Percentiles rank a stretch among this genome's conserved stretches.
phyloP scores from a whole-genome alignment of 2,888 invertebrate genomes.

The Leptinotarsa peninsularis region DNA sequence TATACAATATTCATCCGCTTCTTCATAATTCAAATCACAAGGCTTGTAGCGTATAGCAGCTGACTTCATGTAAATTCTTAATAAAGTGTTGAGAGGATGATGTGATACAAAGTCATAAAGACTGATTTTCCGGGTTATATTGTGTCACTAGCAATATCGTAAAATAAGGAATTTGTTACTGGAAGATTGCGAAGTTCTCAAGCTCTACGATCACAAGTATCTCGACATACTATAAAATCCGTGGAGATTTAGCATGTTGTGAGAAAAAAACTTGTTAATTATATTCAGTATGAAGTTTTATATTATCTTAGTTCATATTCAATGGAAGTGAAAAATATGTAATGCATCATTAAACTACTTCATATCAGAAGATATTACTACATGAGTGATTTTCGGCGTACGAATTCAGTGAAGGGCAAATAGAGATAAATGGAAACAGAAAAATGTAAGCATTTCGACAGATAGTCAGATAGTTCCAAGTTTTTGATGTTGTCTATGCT shows the following conservation, averaged over 20 bases:
- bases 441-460: too few relatives aligned
- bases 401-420: too few relatives aligned
- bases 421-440: too few relatives aligned
- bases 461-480: too few relatives aligned
- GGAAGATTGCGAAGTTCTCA: not conserved
- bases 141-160: not conserved
- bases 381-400: too few relatives aligned
- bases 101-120: constrained; percentile 4
- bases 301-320: too few relatives aligned
- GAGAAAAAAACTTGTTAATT: not conserved
- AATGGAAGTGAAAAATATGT: too few relatives aligned
- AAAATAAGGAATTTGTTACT: not conserved
- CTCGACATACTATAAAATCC: not conserved
- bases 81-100: constrained; percentile 1
- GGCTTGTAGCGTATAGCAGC: not conserved
- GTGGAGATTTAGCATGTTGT: not conserved
- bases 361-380: too few relatives aligned
- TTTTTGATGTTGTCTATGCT: too few relatives aligned
- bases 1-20: not conserved
- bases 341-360: too few relatives aligned
- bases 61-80: constrained; percentile 1
- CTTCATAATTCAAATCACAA: constrained; percentile 7
- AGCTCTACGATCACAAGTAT: not conserved
- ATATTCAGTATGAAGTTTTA: not conserved
- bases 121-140: constrained; percentile 13